Conservation (phyloP, 2,797 vertebrate species). For the Anabacerthia variegaticeps region DNA sequence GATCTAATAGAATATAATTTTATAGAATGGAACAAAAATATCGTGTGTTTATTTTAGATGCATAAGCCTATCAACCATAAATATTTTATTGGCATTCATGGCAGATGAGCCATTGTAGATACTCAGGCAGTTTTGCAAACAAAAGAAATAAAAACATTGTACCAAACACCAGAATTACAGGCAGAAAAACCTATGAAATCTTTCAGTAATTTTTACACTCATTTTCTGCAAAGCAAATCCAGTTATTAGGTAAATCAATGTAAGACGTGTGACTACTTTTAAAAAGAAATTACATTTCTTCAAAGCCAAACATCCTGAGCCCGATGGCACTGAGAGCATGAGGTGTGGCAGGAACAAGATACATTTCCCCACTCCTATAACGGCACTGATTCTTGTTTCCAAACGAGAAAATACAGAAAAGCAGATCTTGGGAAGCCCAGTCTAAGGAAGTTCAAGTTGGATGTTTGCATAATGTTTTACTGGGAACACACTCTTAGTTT, state of each 20-base stretch:
- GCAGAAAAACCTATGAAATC: background rate
- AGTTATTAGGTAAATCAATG: background rate
- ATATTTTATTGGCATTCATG: background rate
- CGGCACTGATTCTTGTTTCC: background rate
- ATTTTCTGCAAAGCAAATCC: conserved; percentile 3
- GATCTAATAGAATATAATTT: background rate
- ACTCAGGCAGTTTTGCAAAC: background rate
- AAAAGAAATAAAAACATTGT: background rate
- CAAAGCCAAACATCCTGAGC: background rate
- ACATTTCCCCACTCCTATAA: background rate
- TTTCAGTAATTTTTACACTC: background rate
- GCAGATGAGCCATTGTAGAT: background rate
- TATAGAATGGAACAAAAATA: background rate
- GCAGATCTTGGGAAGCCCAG: background rate
- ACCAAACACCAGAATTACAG: background rate
- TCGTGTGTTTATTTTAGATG: background rate
- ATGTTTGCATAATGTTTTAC: background rate
- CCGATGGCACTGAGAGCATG: background rate
- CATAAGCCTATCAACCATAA: background rate
- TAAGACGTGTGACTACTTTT: background rate
- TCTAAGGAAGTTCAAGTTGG: no score
- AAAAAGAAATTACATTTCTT: background rate
- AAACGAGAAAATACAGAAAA: background rate
- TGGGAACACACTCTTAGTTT: background rate
- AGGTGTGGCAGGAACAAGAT: background rate